These are phyloP conservation scores for Rhinolophus ferrumequinum DNA, from an alignment of 2,113 vertebrate species.

Conservation along the genomic window DNA sequence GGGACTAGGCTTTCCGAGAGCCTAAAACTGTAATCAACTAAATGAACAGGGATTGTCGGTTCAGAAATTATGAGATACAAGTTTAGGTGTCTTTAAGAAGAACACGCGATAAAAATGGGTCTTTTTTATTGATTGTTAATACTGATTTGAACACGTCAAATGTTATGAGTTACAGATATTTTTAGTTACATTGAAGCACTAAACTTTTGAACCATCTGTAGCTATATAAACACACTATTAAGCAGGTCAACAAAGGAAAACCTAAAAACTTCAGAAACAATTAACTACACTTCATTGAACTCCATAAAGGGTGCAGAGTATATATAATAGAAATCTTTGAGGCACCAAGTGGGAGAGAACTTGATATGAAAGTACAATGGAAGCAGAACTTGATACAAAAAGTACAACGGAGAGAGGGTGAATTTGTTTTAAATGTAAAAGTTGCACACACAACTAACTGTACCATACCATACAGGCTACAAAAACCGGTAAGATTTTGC, in stretches of 20 bases:
- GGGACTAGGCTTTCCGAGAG: conserved; percentile 14
- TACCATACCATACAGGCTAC: conserved; percentile 54
- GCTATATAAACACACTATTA: conserved; percentile 53
- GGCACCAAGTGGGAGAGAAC: conserved; percentile 7
- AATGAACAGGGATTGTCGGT: not conserved
- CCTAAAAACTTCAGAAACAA: conserved; percentile 41
- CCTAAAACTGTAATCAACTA: conserved; percentile 15
- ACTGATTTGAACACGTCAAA: conserved; percentile 48
- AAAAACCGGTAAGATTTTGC: conserved; percentile 61
- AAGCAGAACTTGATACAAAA: conserved; percentile 49
- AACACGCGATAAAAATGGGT: conserved; percentile 49
- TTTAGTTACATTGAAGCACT: conserved; percentile 34
- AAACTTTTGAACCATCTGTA: conserved; percentile 28
- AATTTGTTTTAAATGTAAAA: conserved; percentile 57
- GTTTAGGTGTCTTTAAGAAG: conserved; percentile 59
- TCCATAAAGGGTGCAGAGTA: not conserved
- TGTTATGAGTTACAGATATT: conserved; percentile 25
- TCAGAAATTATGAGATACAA: conserved; percentile 53
- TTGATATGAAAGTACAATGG: conserved; percentile 35
- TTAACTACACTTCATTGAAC: conserved; percentile 6
- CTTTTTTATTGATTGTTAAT: conserved; percentile 67
- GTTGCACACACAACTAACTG: conserved; percentile 60
- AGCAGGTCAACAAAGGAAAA: conserved; percentile 27
- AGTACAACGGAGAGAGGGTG: conserved; percentile 58
- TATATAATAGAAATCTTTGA: conserved; percentile 29